Conservation (phyloP, 2,797 vertebrate genomes). For the Parauchenoglanis ngamensis region DNA sequence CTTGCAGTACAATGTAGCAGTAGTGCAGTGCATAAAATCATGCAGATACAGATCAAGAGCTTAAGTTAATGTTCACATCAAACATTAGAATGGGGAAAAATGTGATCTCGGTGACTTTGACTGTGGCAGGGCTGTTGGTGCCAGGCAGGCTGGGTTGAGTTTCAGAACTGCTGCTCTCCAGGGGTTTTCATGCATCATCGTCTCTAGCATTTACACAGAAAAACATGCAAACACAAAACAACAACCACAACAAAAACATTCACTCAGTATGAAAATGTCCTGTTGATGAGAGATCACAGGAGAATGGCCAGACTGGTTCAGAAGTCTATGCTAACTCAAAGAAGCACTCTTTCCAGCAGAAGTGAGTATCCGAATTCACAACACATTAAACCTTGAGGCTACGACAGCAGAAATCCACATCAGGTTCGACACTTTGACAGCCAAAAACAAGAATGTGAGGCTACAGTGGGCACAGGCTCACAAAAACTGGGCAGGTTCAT, state of each 20-base stretch:
- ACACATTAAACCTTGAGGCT: neutral
- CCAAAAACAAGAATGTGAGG: neutral
- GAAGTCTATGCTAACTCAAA: neutral
- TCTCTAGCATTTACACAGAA: neutral
- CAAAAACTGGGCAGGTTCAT: neutral
- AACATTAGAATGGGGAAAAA: too few relatives aligned
- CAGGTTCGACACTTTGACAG: neutral
- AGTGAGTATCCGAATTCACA: neutral
- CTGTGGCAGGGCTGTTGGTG: neutral
- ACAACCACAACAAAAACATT: neutral
- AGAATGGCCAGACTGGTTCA: neutral
- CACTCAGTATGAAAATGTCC: neutral
- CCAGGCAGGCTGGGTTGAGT: neutral
- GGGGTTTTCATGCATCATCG: neutral
- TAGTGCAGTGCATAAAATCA: too few relatives aligned
- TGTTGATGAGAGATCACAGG: neutral
- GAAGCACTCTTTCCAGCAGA: neutral
- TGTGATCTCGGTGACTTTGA: too few relatives aligned
- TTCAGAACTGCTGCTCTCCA: neutral
- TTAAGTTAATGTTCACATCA: neutral
- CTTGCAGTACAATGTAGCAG: neutral
- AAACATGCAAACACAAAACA: neutral
- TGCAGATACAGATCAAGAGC: too few relatives aligned
- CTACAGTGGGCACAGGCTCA: too few relatives aligned
- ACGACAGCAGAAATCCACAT: neutral